These are phyloP conservation scores for Cryptocheilus praepositus DNA, from an alignment of 2,888 invertebrate species.

Conservation along the genomic window DNA sequence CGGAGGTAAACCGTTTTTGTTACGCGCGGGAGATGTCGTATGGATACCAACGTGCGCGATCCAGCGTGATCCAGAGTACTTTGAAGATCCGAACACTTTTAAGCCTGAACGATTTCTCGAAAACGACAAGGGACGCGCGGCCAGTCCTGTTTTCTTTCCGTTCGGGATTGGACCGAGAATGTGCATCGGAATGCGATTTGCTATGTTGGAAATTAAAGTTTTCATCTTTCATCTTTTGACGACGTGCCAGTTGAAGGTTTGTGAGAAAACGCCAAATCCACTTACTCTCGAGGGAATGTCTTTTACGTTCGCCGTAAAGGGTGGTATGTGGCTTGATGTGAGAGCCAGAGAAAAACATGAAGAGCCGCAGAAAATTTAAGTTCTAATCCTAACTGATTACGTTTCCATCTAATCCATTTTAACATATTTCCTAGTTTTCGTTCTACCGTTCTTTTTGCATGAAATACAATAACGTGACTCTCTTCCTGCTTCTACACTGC, in stretches of 20 bases:
- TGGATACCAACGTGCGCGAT: constrained; percentile 67
- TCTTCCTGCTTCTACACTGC: background rate
- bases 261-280: constrained; percentile 72
- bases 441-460: too few species aligned
- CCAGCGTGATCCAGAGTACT: constrained; percentile 69
- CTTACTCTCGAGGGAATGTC: constrained; percentile 44
- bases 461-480: too few species aligned
- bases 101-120: constrained; percentile 71
- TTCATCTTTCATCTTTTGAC: constrained; percentile 48
- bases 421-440: too few species aligned
- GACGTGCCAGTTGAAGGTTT: constrained; percentile 59
- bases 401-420: too few species aligned
- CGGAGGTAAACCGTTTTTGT: constrained; percentile 55
- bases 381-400: too few species aligned
- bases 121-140: constrained; percentile 60
- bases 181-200: constrained; percentile 67
- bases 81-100: constrained; percentile 70
- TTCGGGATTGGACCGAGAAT: constrained; percentile 71
- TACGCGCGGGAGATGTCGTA: constrained; percentile 63
- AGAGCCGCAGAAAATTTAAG: too few species aligned
- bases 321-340: constrained; percentile 46
- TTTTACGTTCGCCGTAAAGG: constrained; percentile 33
- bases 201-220: constrained; percentile 54
- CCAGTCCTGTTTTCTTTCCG: constrained; percentile 66
- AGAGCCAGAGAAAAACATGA: constrained; percentile 3